Evolutionary conservation across 2,888 invertebrate species (phyloP).

Genomic region (Pyrocoelia pectoralis): DNA sequence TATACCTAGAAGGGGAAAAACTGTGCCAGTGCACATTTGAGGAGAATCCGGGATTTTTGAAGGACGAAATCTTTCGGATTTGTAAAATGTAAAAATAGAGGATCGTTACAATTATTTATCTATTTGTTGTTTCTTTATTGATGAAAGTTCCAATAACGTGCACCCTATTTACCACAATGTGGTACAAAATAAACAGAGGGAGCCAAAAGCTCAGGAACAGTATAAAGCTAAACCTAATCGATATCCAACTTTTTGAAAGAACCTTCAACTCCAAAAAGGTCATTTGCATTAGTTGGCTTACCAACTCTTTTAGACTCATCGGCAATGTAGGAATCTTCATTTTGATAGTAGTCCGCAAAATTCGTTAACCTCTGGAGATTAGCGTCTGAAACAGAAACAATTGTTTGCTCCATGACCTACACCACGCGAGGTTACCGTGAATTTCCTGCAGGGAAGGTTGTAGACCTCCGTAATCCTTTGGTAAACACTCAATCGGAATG

Average conservation of each 20-base stretch:
- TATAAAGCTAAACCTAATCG: constrained; percentile 60
- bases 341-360: constrained; percentile 53
- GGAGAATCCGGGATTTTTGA: too few species aligned
- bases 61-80: too few species aligned
- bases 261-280: constrained; percentile 72
- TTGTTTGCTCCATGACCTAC: background rate
- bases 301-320: constrained; percentile 68
- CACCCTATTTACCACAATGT: too few species aligned
- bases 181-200: too few species aligned
- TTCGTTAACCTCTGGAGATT: constrained; percentile 42
- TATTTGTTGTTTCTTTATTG: too few species aligned
- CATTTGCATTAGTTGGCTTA: constrained; percentile 67
- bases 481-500: constrained; percentile 43
- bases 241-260: constrained; percentile 76
- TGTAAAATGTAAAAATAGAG: too few species aligned
- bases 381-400: background rate
- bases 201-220: too few species aligned
- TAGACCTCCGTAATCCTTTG: constrained; percentile 42
- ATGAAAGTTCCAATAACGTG: too few species aligned
- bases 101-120: too few species aligned
- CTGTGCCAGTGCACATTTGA: too few species aligned
- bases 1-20: too few species aligned
- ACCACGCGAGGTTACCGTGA: background rate
- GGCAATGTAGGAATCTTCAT: constrained; percentile 64
- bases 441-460: too few species aligned